phyloP scores from a whole-genome alignment of 1,140 invertebrate species.

The Ruditapes philippinarum region DNA sequence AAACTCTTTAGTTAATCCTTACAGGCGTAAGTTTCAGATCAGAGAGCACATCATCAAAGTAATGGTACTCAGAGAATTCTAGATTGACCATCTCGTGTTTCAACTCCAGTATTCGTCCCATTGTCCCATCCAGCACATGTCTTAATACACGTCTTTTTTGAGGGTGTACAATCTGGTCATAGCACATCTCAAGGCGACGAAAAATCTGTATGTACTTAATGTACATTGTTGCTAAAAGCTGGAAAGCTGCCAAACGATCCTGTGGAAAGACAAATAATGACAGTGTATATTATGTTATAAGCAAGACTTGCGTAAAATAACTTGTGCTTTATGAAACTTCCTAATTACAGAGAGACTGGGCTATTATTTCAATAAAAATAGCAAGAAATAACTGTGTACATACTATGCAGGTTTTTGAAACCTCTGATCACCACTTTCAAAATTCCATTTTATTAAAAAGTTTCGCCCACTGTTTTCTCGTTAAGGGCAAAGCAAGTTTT shows the following conservation, averaged over 20 bases:
- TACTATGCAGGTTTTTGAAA: too few species aligned
- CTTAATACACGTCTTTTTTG: slow-evolving; percentile 95
- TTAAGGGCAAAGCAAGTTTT: too few species aligned
- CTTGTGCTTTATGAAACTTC: too few species aligned
- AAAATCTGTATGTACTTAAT: slow-evolving; percentile 93
- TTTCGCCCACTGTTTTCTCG: too few species aligned
- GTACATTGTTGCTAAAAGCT: slow-evolving; percentile 88
- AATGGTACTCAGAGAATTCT: slow-evolving; percentile 94
- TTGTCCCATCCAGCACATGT: slow-evolving; percentile 92
- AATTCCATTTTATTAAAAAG: too few species aligned
- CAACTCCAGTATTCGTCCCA: slow-evolving; percentile 91
- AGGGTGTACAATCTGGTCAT: slow-evolving; percentile 97
- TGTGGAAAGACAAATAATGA: slow-evolving; percentile 74
- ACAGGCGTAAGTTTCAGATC: slow-evolving; percentile 90
- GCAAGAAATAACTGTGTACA: too few species aligned
- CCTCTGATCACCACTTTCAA: too few species aligned
- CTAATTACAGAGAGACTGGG: too few species aligned
- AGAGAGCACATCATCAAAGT: slow-evolving; percentile 93
- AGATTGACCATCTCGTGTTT: slow-evolving; percentile 94
- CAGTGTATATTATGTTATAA: too few species aligned
- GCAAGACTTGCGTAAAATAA: too few species aligned
- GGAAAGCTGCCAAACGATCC: slow-evolving; percentile 86
- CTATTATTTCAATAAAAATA: too few species aligned
- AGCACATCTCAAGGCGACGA: slow-evolving; percentile 92
- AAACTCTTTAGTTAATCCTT: too few species aligned